Percentiles rank a stretch among this genome's conserved stretches.
Evolutionary conservation across 2,888 invertebrate species (phyloP).

Genomic region (Aromia moschata): DNA sequence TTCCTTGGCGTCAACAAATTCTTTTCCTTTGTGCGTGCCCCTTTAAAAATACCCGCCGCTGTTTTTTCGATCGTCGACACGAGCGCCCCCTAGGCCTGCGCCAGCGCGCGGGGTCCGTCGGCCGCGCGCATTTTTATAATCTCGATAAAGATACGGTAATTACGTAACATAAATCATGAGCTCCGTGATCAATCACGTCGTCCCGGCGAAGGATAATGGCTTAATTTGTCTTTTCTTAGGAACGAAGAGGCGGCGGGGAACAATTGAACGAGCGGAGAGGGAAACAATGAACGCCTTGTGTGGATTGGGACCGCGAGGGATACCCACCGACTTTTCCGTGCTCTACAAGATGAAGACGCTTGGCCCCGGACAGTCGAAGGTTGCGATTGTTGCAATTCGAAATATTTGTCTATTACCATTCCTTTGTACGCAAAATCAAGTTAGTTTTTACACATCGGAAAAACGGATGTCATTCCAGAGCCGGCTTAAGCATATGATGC

Average conservation of each 20-base stretch:
- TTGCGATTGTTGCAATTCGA: too few relatives aligned
- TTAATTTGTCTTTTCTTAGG: conserved; percentile 53
- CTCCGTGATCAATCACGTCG: conserved; percentile 56
- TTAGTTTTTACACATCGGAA: too few relatives aligned
- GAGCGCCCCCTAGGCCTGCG: not conserved
- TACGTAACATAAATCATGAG: conserved; percentile 56
- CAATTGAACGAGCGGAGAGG: conserved; percentile 38
- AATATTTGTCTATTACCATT: too few relatives aligned
- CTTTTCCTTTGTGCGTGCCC: too few relatives aligned
- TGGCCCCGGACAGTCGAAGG: too few relatives aligned
- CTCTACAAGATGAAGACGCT: too few relatives aligned
- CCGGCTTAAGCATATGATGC: too few relatives aligned
- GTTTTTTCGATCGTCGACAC: too few relatives aligned
- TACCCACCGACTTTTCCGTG: conserved; percentile 43
- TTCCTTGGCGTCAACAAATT: too few relatives aligned
- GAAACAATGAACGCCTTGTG: conserved; percentile 51
- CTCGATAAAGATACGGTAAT: conserved; percentile 51
- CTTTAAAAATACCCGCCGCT: too few relatives aligned
- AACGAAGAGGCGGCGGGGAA: conserved; percentile 40
- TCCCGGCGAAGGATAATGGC: conserved; percentile 54
- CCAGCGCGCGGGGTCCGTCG: not conserved
- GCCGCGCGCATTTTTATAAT: conserved; percentile 31
- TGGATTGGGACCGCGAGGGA: conserved; percentile 38
- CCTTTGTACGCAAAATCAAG: too few relatives aligned
- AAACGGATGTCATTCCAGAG: too few relatives aligned